Percentiles rank a stretch among this genome's conserved stretches.
phyloP scores from a whole-genome alignment of 2,113 vertebrate species.

The Nannobrachium achirus region DNA sequence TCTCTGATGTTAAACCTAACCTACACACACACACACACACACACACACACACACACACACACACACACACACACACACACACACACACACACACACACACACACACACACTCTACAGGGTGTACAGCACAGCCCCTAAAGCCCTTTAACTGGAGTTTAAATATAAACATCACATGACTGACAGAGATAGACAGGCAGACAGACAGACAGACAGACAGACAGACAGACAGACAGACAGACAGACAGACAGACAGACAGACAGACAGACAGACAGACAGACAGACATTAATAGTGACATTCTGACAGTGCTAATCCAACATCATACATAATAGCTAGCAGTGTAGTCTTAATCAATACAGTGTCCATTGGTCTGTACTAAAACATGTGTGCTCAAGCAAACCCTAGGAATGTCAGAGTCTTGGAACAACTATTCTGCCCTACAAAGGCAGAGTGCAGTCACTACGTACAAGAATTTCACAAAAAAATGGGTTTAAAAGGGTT shows the following conservation, averaged over 20 bases:
- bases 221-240: not conserved
- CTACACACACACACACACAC: not conserved
- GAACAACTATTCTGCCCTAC: too few relatives aligned
- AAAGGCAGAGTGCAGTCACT: too few relatives aligned
- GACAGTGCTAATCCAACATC: too few relatives aligned
- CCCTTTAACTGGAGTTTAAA: constrained; percentile 43
- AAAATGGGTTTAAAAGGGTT: too few relatives aligned
- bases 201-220: not conserved
- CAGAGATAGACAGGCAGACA: not conserved
- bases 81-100: not conserved
- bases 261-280: not conserved
- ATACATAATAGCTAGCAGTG: too few relatives aligned
- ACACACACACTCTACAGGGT: not conserved
- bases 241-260: not conserved
- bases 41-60: constrained; percentile 9
- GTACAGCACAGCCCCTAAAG: not conserved
- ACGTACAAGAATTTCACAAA: too few relatives aligned
- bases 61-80: constrained; percentile 3
- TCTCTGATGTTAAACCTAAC: too few relatives aligned
- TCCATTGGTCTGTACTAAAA: too few relatives aligned
- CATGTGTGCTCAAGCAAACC: too few relatives aligned
- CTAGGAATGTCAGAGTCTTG: too few relatives aligned
- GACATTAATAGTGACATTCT: too few relatives aligned
- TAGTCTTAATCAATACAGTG: too few relatives aligned
- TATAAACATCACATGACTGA: constrained; percentile 45